These are phyloP conservation scores for Drosophila picticornis DNA, from an alignment of 2,888 invertebrate genomes.

Conservation along the genomic window DNA sequence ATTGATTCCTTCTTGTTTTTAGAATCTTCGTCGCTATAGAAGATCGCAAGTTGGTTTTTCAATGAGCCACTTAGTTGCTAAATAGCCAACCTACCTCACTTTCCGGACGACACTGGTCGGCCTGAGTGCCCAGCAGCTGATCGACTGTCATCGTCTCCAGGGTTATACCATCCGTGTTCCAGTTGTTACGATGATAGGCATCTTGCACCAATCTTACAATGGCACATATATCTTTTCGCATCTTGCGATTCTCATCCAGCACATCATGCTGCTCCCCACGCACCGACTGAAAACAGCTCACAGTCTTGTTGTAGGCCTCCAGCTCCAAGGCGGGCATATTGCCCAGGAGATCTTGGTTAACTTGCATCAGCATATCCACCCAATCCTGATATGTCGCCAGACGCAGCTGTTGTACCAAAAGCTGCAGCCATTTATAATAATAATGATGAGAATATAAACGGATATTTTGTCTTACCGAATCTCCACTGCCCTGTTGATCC, in stretches of 20 bases:
- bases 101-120: conserved; percentile 33
- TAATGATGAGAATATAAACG: background rate
- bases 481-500: conserved; percentile 82
- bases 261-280: conserved; percentile 58
- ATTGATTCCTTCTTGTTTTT: background rate
- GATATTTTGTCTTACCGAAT: conserved; percentile 68
- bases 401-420: conserved; percentile 86
- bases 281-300: conserved; percentile 83
- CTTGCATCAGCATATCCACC: conserved; percentile 88
- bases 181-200: conserved; percentile 83
- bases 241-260: conserved; percentile 68
- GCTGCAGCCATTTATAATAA: background rate
- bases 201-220: conserved; percentile 86
- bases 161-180: conserved; percentile 84
- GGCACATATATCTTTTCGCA: conserved; percentile 83
- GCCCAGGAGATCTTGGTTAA: conserved; percentile 87
- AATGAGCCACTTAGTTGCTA: background rate
- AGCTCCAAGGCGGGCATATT: conserved; percentile 88
- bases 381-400: conserved; percentile 88
- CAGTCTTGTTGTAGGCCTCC: conserved; percentile 87
- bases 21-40: conserved; percentile 8
- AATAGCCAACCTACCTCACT: conserved; percentile 61
- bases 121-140: conserved; percentile 82
- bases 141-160: conserved; percentile 85
- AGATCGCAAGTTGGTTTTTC: conserved; percentile 1